Base-by-base conservation (phyloP, 1,140 invertebrate genomes). In the Nasonia longicornis region DNA sequence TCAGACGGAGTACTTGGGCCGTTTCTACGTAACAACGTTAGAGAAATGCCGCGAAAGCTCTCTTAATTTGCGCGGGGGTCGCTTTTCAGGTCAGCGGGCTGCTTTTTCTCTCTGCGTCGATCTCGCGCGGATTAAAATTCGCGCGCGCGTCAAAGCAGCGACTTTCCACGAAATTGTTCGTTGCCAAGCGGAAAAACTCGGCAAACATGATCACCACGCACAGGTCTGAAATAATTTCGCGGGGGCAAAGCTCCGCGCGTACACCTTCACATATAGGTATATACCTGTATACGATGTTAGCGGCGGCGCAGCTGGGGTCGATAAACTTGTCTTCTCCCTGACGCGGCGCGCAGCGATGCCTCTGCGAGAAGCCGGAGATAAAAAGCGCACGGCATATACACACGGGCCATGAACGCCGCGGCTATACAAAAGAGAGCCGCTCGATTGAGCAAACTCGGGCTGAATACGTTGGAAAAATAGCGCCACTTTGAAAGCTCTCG, bases 321-420 rank as follows among this genome's bases (percentile, higher is more conserved):
- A n/a, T 58, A 58, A 58, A 26, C 66, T 70, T 35, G 67, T 45
- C 20, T 70, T 64, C 29, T 52, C 72, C 69, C 48, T 64, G 31
- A 72, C 45, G n/a, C 52, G 48, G 48, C n/a, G 20, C 7, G 52
- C 6, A 20, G 52, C 48, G 45, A 48, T 52, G 48, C 48, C 16
- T 52, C 14, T 7, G 3, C 14, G 14, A 2, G 16, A 4, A 58
- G 52, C 3, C 52, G 16, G 52, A 12, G 52, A 69, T 38, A 72
- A 72, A 71, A 70, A 20, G 45, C 26, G 42, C 20, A 29, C n/a
- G 31, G 31, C 31, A 35, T 67, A 67, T 67, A 67, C 14, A 67
- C 22, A 67, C 10, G 31, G 31, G 4, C 2, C 31, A 6, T 35
- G 31, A 26, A 26, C 31, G 31, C 31, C 31, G 35, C 35, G 7